Evolutionary conservation across 1,140 invertebrate genomes (phyloP), one percentile per base, ranked within the genome.

Genomic region (Ceratosolen solmsi): DNA sequence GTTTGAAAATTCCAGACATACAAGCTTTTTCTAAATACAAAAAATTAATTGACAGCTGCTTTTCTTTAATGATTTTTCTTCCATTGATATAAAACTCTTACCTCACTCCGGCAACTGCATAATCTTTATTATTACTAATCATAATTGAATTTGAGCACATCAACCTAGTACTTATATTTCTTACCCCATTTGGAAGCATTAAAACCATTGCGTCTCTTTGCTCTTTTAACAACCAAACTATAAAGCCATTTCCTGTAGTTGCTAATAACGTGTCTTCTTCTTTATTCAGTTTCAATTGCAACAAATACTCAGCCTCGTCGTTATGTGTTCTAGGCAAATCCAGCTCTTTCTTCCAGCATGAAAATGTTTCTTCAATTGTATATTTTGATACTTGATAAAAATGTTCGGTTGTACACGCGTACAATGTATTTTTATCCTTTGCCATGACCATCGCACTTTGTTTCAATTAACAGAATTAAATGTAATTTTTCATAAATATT

Each of bases 51-150:
- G 7, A 25, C 4, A 2, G 41, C 49, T 36, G n/a, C 36, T 70
- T 25, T 25, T 74, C 46, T 46, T n/a, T 5, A 54, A 73, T 11
- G 4, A 68, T 17, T 38, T 15, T 72, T 49, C 3, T 3, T 51
- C 49, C 15, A 27, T 3, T 25, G 17, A 54, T 71, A 74, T 33
- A 60, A 30, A 58, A 75, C 11, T 54, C 65, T 85, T 84, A 96
- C 95, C 95, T 94, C 1, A 99, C 97, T 27, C 98, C 98, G 63
- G 98, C 98, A 2, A 99, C 96, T 1, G 97, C 96, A 89, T 98
- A 98, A 87, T 97, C 96, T 87, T 97, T 95, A 60, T 95, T 95
- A 63, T 96, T 96, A 84, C 97, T 98, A 73, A 99, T 93, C 91
- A 98, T 97, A 51, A 98, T 95, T 0, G 97, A 97, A 88, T 98